Evolutionary conservation across 1,140 invertebrate species (phyloP).

Genomic region (Araneus ventricosus): DNA sequence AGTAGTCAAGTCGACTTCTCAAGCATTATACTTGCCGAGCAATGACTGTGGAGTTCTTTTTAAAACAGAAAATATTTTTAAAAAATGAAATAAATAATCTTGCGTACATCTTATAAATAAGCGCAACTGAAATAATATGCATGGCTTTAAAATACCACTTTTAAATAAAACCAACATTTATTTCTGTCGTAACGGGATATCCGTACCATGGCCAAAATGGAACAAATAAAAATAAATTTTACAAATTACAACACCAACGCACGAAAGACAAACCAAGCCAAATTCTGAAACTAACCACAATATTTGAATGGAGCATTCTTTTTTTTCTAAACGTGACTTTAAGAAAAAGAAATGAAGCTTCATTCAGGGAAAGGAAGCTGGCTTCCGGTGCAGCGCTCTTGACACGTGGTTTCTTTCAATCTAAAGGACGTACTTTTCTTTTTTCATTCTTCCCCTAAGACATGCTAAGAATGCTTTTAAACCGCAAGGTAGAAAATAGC

Average conservation of each 20-base stretch:
- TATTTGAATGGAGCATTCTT: constrained; percentile 4
- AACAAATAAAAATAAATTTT: neutral
- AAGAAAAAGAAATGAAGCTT: neutral
- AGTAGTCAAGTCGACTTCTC: too few relatives aligned
- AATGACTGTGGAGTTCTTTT: too few relatives aligned
- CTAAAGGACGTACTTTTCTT: neutral
- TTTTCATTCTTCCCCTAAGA: neutral
- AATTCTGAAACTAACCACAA: neutral
- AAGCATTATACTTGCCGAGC: too few relatives aligned
- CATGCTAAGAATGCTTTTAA: neutral
- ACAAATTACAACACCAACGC: neutral
- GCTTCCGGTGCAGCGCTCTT: neutral
- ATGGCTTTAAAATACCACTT: too few relatives aligned
- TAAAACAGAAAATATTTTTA: too few relatives aligned
- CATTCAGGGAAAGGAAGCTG: neutral
- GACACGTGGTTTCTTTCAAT: constrained; percentile 18
- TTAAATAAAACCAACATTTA: neutral
- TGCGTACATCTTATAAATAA: too few relatives aligned
- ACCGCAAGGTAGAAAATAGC: constrained; percentile 34
- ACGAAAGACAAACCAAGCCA: neutral
- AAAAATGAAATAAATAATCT: too few relatives aligned
- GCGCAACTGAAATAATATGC: too few relatives aligned
- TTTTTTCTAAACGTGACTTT: neutral
- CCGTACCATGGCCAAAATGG: neutral
- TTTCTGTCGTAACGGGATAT: constrained; percentile 1